A percentile compares a stretch with the other conserved stretches of the same genome.
Conservation (phyloP, 2,888 invertebrate genomes). For the Andrena praecox region DNA sequence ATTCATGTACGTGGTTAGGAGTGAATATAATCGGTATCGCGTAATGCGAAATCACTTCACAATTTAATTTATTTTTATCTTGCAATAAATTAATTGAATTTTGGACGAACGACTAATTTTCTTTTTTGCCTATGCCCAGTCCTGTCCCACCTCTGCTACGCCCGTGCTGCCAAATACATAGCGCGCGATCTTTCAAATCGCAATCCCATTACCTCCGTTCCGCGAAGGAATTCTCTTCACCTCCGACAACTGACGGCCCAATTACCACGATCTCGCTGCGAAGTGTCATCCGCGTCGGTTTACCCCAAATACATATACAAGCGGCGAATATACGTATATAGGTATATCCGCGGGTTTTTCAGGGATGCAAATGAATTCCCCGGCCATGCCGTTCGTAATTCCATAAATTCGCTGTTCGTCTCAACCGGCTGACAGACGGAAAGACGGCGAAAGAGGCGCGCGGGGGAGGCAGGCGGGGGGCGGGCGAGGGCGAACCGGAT, state of each 20-base stretch:
- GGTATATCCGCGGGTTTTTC: slow-evolving; percentile 70
- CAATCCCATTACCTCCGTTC: background rate
- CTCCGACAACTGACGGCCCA: slow-evolving; percentile 10
- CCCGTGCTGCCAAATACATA: background rate
- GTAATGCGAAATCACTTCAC: too few relatives aligned
- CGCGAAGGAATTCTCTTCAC: background rate
- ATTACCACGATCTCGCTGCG: slow-evolving; percentile 44
- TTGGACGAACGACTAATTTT: too few relatives aligned
- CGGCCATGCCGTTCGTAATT: slow-evolving; percentile 74
- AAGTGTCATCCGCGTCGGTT: slow-evolving; percentile 66
- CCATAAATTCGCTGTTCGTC: slow-evolving; percentile 79
- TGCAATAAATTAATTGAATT: too few relatives aligned
- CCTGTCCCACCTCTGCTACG: background rate
- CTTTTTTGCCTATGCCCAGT: background rate
- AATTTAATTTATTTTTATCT: too few relatives aligned
- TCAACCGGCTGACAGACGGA: slow-evolving; percentile 79
- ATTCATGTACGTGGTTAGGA: too few relatives aligned
- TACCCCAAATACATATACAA: slow-evolving; percentile 36
- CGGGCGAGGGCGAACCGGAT: slow-evolving; percentile 72
- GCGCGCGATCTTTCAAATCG: slow-evolving; percentile 5
- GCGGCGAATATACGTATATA: background rate
- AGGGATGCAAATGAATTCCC: slow-evolving; percentile 80
- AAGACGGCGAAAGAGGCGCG: slow-evolving; percentile 62
- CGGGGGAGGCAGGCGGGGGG: background rate
- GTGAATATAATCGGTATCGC: too few relatives aligned